Conservation (phyloP, 2,797 vertebrate species). For the Aldrovandia affinis region DNA sequence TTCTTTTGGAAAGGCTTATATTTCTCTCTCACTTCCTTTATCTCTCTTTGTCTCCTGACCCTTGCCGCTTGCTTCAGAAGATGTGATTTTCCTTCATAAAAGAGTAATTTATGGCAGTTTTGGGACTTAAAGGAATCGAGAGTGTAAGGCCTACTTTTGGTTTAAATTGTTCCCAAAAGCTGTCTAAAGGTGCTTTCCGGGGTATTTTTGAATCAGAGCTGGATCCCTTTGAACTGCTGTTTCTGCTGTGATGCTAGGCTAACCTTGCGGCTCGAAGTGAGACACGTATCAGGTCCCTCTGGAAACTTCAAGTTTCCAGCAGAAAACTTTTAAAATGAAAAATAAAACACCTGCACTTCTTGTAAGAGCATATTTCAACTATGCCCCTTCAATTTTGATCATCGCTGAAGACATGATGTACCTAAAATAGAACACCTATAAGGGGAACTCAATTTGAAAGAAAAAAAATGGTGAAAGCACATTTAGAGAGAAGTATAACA, state of each 20-base stretch:
- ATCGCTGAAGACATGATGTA: no score
- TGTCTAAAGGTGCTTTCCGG: slow-evolving; percentile 20
- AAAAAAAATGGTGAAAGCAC: no score
- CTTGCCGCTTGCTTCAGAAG: background rate
- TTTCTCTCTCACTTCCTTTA: background rate
- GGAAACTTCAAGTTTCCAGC: background rate
- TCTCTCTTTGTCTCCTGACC: slow-evolving; percentile 4
- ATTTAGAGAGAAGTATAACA: no score
- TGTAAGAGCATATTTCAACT: no score
- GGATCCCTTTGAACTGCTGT: slow-evolving; percentile 22
- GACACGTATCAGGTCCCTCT: background rate
- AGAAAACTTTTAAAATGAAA: slow-evolving; percentile 4
- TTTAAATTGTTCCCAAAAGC: slow-evolving; percentile 25
- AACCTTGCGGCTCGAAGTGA: slow-evolving; percentile 22
- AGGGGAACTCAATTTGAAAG: no score
- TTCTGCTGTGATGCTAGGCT: slow-evolving; percentile 13
- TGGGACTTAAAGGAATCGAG: slow-evolving; percentile 1
- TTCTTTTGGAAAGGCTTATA: background rate
- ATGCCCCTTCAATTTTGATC: no score
- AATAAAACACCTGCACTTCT: no score
- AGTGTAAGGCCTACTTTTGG: background rate
- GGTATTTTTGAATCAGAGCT: slow-evolving; percentile 3
- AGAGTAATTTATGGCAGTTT: slow-evolving; percentile 16
- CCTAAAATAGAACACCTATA: no score
- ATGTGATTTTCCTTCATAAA: background rate